phyloP scores from a whole-genome alignment of 2,797 vertebrate genomes.

The Eurystomus glaucurus region DNA sequence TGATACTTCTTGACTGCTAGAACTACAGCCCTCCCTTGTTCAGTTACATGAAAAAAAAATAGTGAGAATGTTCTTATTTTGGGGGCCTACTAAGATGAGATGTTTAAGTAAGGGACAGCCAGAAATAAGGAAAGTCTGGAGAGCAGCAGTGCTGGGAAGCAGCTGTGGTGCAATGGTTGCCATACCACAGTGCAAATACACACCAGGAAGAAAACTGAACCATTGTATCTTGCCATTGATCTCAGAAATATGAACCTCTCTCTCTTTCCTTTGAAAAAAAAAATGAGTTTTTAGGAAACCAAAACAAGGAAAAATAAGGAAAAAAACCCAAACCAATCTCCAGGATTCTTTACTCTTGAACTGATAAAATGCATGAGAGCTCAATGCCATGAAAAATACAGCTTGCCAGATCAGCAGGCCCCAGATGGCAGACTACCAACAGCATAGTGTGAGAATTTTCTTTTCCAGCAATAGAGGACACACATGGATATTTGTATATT shows the following conservation, averaged over 20 bases:
- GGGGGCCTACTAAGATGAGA: background rate
- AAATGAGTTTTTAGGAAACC: background rate
- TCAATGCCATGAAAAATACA: background rate
- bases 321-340: background rate
- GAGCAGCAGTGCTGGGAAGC: background rate
- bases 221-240: background rate
- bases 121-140: background rate
- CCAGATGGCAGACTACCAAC: background rate
- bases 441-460: background rate
- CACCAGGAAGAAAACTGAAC: background rate
- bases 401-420: background rate
- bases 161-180: background rate
- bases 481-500: background rate
- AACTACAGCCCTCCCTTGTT: background rate
- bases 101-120: background rate
- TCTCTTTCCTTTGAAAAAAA: background rate
- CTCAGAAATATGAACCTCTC: background rate
- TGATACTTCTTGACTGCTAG: background rate
- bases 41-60: background rate
- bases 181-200: background rate
- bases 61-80: background rate
- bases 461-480: background rate
- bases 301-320: background rate
- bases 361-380: background rate
- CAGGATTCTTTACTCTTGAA: background rate